Evolutionary conservation across 2,113 vertebrate species (phyloP).

Genomic region (Myotis davidii): DNA sequence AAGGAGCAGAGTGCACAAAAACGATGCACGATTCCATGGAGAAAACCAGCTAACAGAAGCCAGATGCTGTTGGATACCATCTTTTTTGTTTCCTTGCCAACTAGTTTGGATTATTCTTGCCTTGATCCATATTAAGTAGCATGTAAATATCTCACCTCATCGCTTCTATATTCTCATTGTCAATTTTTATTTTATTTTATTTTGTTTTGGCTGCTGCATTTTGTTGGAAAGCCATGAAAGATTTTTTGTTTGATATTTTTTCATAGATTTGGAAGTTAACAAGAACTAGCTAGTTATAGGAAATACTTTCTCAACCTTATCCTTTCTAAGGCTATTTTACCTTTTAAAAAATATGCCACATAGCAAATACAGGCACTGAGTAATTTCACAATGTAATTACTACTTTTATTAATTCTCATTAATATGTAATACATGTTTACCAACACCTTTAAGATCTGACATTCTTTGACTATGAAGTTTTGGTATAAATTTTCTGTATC

Average conservation of each 20-base stretch:
- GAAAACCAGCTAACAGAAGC: not conserved
- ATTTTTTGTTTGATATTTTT: not conserved
- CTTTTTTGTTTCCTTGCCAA: not conserved
- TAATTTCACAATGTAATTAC: not conserved
- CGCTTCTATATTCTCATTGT: not conserved
- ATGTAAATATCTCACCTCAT: not conserved
- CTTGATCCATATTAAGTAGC: not conserved
- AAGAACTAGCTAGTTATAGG: not conserved
- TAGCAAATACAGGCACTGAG: not conserved
- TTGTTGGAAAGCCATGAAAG: not conserved
- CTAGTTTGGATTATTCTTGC: not conserved
- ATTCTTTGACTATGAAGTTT: not conserved
- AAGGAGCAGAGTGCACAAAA: not conserved
- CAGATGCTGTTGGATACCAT: not conserved
- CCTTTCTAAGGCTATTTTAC: not conserved
- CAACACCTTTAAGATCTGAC: not conserved
- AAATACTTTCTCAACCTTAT: not conserved
- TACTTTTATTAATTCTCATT: not conserved
- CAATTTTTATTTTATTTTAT: not conserved
- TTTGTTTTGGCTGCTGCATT: not conserved
- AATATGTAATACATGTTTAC: not conserved
- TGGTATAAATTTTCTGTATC: not conserved
- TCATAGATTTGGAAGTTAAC: not conserved
- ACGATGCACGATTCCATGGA: not conserved
- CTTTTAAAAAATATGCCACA: not conserved